A percentile compares a stretch with the other conserved stretches of the same genome.
Evolutionary conservation across 2,797 vertebrate genomes (phyloP).

Genomic region (Furcifer pardalis): DNA sequence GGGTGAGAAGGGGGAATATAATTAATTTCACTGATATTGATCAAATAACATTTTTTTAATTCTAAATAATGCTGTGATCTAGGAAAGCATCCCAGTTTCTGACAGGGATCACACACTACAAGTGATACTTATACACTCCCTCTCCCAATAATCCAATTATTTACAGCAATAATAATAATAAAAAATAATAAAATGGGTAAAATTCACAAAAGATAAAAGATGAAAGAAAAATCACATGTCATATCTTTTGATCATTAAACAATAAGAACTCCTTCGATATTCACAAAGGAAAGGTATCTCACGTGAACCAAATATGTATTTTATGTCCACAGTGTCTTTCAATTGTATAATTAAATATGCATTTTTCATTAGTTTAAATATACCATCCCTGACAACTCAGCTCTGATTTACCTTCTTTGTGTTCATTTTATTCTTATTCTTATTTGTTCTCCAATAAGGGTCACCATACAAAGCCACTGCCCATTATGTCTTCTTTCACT

Average conservation of each 20-base stretch:
- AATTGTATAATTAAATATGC: conserved; percentile 34
- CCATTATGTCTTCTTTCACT: background rate
- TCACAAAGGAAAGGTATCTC: conserved; percentile 36
- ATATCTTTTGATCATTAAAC: conserved; percentile 6
- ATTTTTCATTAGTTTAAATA: conserved; percentile 29
- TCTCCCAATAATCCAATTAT: conserved; percentile 27
- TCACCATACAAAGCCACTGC: background rate
- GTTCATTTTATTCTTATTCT: background rate
- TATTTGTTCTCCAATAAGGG: conserved; percentile 20
- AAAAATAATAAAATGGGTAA: background rate
- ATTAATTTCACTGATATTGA: conserved; percentile 35
- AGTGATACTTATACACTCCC: background rate
- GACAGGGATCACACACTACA: background rate
- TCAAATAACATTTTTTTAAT: conserved; percentile 14
- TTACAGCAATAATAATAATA: conserved; percentile 25
- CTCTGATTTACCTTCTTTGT: conserved; percentile 24
- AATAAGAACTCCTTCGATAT: background rate
- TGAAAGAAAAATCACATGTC: background rate
- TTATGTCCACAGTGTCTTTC: background rate
- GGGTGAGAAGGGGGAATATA: background rate
- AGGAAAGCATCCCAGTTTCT: background rate
- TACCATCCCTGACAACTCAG: background rate
- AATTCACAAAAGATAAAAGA: conserved; percentile 38
- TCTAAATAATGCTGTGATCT: conserved; percentile 29
- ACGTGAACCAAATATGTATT: conserved; percentile 23